Base-by-base conservation (phyloP, 2,113 vertebrate species). In the Paraplagusia blochii region DNA sequence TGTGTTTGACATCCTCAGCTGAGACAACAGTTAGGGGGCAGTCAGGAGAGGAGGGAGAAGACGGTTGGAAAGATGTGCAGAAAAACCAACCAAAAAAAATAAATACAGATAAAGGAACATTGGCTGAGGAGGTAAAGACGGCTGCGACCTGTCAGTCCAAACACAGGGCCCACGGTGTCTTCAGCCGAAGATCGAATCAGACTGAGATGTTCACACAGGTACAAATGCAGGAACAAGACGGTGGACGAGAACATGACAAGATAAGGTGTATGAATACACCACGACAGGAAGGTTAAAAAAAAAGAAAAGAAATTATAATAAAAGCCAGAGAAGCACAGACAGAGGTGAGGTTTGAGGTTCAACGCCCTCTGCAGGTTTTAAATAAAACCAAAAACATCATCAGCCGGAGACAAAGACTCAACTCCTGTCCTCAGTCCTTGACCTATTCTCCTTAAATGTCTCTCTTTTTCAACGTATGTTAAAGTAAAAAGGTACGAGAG, bases 371-470 rank as follows among this genome's bases (percentile, higher is more conserved):
- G 22, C 22, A 29, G n/a, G n/a, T n/a, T 29, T 29, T 29, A 29
- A 29, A 29, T 4, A 29, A 29, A 29, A 29, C 2, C 2, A 29
- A 29, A 29, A 29, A 29, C 22, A 29, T 29, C 3, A 29, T 29
- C 76, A 79, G n/a, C n/a, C 77, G 53, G 58, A 55, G 80, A 76
- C 74, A 84, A 62, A n/a, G n/a, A n/a, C n/a, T n/a, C n/a, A n/a
- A 75, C 71, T 72, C 74, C 85, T 81, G 86, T 87, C 88, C 88
- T 90, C 89, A 80, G 56, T 75, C 11, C 75, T 74, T 80, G 83
- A 85, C 80, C 75, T 83, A 66, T 83, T 59, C 64, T 68, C 58
- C 66, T 57, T 66, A 87, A 87, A 85, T 72, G 58, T 66, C 79
- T 76, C 74, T 69, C 74, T 62, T 34, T 44, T 48, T 49, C 63